Evolutionary conservation across 2,888 invertebrate species (phyloP).

Genomic region (Drepana falcataria): DNA sequence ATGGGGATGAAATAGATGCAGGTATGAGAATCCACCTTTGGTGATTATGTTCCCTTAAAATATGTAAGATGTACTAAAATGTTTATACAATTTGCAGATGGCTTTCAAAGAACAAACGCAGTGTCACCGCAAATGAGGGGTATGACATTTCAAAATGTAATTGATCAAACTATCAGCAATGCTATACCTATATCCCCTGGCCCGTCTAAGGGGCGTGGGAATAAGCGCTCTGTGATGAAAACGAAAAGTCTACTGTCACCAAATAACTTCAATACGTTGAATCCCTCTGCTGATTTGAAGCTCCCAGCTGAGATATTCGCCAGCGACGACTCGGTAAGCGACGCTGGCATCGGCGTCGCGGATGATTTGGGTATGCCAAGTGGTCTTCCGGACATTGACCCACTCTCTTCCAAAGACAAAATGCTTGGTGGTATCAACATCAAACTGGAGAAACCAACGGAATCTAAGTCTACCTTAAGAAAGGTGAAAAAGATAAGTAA

Average conservation of each 20-base stretch:
- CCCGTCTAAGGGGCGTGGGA: constrained; percentile 34
- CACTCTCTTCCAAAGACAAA: constrained; percentile 50
- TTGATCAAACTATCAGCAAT: constrained; percentile 34
- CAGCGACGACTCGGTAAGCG: constrained; percentile 69
- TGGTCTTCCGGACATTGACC: constrained; percentile 39
- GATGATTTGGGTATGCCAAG: constrained; percentile 47
- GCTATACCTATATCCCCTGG: constrained; percentile 33
- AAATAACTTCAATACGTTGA: constrained; percentile 50
- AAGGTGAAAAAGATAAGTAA: constrained; percentile 52
- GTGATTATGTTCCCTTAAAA: too few species aligned
- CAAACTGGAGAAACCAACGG: constrained; percentile 51
- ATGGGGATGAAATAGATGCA: constrained; percentile 58
- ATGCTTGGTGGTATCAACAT: constrained; percentile 69
- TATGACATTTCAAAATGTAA: constrained; percentile 13
- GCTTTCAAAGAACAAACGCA: constrained; percentile 28
- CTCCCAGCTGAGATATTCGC: constrained; percentile 74
- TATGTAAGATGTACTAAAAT: background rate
- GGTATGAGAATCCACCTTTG: constrained; percentile 29
- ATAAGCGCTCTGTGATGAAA: constrained; percentile 18
- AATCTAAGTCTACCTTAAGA: constrained; percentile 29
- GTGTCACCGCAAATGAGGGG: constrained; percentile 33
- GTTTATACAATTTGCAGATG: constrained; percentile 19
- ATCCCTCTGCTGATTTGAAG: constrained; percentile 62
- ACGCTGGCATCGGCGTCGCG: constrained; percentile 42
- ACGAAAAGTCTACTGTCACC: constrained; percentile 38